Conservation (phyloP, 2,888 invertebrate genomes). For the Matsumyia berberina region DNA sequence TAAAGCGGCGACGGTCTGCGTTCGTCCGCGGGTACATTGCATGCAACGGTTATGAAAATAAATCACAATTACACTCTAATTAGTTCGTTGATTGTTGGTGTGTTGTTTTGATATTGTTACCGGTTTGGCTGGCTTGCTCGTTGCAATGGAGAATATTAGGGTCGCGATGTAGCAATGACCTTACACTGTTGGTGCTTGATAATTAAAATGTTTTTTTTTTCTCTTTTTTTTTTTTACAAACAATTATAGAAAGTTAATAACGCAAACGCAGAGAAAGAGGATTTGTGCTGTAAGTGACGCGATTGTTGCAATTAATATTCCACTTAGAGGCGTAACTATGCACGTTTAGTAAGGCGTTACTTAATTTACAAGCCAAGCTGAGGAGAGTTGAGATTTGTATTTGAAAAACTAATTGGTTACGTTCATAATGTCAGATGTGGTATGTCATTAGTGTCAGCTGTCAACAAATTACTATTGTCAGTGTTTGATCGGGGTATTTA, state of each 20-base stretch:
- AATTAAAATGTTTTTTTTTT: conserved; percentile 37
- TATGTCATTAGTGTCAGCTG: conserved; percentile 6
- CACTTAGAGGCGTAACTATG: not conserved
- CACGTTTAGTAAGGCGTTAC: not conserved
- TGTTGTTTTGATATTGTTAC: conserved; percentile 32
- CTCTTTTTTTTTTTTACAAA: no score
- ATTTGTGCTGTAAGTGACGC: not conserved
- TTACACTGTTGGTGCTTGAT: conserved; percentile 28
- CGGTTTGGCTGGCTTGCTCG: conserved; percentile 11
- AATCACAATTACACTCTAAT: conserved; percentile 45
- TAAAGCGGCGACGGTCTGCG: conserved; percentile 2
- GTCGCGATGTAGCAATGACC: conserved; percentile 61
- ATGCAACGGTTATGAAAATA: conserved; percentile 35
- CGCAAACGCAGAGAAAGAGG: conserved; percentile 10
- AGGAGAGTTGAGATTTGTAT: not conserved
- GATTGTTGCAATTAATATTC: conserved; percentile 29
- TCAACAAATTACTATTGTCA: not conserved
- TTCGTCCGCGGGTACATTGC: not conserved
- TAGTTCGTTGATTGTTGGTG: conserved; percentile 26
- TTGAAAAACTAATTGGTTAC: not conserved
- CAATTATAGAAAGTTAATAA: conserved; percentile 56
- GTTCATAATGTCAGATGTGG: not conserved
- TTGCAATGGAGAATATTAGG: conserved; percentile 2
- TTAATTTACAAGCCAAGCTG: not conserved
- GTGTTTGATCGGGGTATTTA: not conserved